A percentile compares a stretch with the other conserved stretches of the same genome.
Evolutionary conservation across 2,888 invertebrate species (phyloP).

Genomic region (Pterostichus niger): DNA sequence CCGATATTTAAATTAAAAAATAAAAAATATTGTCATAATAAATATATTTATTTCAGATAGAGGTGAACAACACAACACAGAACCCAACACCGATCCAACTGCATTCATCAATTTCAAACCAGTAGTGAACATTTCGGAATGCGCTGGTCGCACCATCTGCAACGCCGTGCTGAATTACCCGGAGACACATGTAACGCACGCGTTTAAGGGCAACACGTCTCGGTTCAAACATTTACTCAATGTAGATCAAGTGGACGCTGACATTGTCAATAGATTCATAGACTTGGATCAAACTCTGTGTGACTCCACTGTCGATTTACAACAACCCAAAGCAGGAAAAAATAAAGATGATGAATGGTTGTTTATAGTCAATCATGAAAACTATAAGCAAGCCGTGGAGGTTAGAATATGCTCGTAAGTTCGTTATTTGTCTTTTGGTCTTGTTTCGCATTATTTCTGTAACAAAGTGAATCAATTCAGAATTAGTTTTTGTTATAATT

Average conservation of each 20-base stretch:
- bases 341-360: constrained; percentile 37
- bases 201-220: not conserved
- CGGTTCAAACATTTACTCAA: not conserved
- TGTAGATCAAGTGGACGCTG: constrained; percentile 3
- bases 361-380: constrained; percentile 26
- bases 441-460: too few relatives aligned
- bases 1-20: too few relatives aligned
- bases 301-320: not conserved
- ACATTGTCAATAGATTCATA: not conserved
- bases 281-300: constrained; percentile 9
- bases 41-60: not conserved
- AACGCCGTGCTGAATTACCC: constrained; percentile 32
- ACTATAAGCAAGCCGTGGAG: constrained; percentile 37
- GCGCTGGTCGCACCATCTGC: constrained; percentile 7
- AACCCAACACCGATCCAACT: not conserved
- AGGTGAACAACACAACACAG: not conserved
- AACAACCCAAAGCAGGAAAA: constrained; percentile 35
- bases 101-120: not conserved
- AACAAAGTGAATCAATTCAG: too few relatives aligned
- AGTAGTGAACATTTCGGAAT: not conserved
- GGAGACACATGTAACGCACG: not conserved
- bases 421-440: too few relatives aligned
- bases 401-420: constrained; percentile 35
- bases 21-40: not conserved
- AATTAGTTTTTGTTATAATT: too few relatives aligned